Base-by-base conservation (phyloP, 2,797 vertebrate species). In the Pangasius djambal region DNA sequence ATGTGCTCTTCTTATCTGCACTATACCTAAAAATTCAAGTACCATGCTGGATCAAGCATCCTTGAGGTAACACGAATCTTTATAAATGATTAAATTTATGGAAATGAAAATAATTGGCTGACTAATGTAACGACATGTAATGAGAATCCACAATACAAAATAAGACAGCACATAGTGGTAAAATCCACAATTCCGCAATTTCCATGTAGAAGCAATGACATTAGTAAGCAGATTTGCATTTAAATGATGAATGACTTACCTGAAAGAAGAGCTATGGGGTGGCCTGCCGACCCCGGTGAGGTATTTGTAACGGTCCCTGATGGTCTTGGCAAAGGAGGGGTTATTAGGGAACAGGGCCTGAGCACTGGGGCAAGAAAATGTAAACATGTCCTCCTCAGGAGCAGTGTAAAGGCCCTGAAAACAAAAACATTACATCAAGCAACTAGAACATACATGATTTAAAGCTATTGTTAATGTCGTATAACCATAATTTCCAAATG, bases 301-400 rank as follows among this genome's bases (percentile, higher is more conserved):
- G 93, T 97, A 96, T 94, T 97, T 97, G 92, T 96, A 97, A 89
- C 96, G 28, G 31, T 97, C 96, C 67, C 97, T 94, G 91, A 97
- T 97, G 92, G 95, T 96, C 93, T 96, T 97, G 90, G 97, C 96
- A 90, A 96, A 97, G 28, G 96, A 94, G 1, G 97, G 97, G 92
- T 97, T 97, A 94, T 97, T 96, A 78, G 97, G 97, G 85, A 97
- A 97, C 84, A 97, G 92, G 0, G 95, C 96, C 90, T 97, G 96
- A 15, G 95, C 93, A 90, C 96, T 97, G 90, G 97, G 97, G 89
- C 97, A 97, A 61, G 96, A 95, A 91, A 96, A 93, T 82, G 96
- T 95, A 92, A 97, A 97, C 88, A 95, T 92, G 90, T 96, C 95
- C 18, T 96, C 95, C 40, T 95, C 95, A 48, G 89, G 92, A 57